Conservation (phyloP, 2,113 vertebrate genomes). For the Eolophus roseicapilla region DNA sequence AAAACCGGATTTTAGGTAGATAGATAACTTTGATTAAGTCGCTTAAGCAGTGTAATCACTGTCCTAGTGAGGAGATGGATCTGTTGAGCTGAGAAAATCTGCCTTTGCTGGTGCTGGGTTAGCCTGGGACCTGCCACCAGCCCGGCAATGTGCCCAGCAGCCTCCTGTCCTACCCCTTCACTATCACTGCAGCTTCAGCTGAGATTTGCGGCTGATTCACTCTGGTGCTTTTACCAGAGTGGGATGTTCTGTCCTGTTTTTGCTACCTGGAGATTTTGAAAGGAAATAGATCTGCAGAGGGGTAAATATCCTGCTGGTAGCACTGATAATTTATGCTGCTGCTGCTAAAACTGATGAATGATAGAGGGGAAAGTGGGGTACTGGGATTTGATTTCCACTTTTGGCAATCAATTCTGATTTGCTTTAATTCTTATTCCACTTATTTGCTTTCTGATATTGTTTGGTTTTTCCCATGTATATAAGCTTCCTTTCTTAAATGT, state of each 20-base stretch:
- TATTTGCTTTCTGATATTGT: background rate
- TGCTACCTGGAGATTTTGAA: background rate
- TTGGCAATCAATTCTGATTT: slow-evolving; percentile 6
- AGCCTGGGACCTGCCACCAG: background rate
- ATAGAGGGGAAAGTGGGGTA: background rate
- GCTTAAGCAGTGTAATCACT: slow-evolving; percentile 10
- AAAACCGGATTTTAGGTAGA: background rate
- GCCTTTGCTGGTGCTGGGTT: background rate
- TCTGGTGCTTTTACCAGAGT: background rate
- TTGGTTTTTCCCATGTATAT: background rate
- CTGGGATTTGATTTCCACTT: background rate
- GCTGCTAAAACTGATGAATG: slow-evolving; percentile 17
- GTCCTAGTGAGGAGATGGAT: slow-evolving; percentile 10
- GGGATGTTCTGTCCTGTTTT: background rate
- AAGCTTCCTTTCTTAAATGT: background rate
- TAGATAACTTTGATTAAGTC: slow-evolving; percentile 9
- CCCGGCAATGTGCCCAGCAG: background rate
- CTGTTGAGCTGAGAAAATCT: background rate
- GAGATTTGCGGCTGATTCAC: background rate
- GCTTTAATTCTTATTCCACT: background rate
- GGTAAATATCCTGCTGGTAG: background rate
- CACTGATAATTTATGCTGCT: background rate
- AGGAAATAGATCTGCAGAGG: background rate
- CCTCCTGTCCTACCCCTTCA: background rate
- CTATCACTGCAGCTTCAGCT: background rate